Conservation (phyloP, 2,113 vertebrate species). For the Pholis gunnellus region DNA sequence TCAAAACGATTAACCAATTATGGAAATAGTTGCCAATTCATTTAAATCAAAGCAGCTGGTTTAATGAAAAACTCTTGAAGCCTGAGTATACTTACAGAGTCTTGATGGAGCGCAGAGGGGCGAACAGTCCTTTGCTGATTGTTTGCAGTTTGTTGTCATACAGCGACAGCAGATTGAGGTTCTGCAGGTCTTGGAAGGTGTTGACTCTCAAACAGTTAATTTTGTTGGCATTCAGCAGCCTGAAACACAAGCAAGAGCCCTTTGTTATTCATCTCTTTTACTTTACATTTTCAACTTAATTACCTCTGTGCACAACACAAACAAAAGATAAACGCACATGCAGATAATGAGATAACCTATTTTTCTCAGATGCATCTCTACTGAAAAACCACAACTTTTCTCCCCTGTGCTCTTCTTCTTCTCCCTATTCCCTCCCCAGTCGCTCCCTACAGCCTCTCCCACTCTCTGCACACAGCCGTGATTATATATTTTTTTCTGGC, state of each 20-base stretch:
- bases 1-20: background rate
- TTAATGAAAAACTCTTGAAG: background rate
- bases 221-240: conserved; percentile 99
- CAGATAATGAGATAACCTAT: conserved; percentile 36
- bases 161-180: conserved; percentile 95
- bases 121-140: conserved; percentile 96
- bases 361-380: conserved; percentile 2
- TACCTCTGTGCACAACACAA: conserved; percentile 6
- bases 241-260: conserved; percentile 76
- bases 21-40: background rate
- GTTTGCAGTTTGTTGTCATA: conserved; percentile 99
- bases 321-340: conserved; percentile 12
- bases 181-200: conserved; percentile 98
- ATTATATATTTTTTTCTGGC: conserved; percentile 50
- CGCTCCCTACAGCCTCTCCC: conserved; percentile 1
- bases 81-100: conserved; percentile 90
- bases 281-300: conserved; percentile 12
- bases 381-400: conserved; percentile 17
- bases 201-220: conserved; percentile 98
- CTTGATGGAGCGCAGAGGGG: conserved; percentile 95
- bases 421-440: background rate
- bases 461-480: background rate
- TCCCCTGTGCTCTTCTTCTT: background rate
- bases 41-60: background rate
- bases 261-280: conserved; percentile 5